Base-by-base conservation (phyloP, 2,113 vertebrate species). In the Bujurquina vittata region DNA sequence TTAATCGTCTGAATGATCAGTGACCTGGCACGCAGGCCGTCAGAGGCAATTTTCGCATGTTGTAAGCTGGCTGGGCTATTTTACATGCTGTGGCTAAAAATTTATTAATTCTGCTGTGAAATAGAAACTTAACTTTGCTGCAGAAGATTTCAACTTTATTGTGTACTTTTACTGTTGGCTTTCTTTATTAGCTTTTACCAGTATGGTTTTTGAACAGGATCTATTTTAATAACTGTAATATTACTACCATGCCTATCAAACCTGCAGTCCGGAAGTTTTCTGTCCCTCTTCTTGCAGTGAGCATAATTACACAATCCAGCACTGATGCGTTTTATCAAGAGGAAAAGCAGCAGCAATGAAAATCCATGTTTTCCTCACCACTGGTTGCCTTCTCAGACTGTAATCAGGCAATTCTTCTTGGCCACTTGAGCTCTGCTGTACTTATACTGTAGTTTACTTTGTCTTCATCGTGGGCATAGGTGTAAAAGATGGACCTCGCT, bases 1-100 rank as follows among this genome's bases (percentile, higher is more conserved):
- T 69, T 69, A 69, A 69, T 69, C 29, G 15, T 49, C 43, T 69
- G 65, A 29, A 69, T 43, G 46, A 31, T 69, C 65, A 69, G 65
- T 1, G 3, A 29, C 23, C 0, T 31, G 31, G 18, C 43, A 69
- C 65, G 26, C 1, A 3, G 2, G 22, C 43, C 6, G 7, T 49
- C 65, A 7, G 23, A 52, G 23, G 49, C 23, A 69, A 29, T 49
- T 49, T 23, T 46, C 0, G 12, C 3, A 5, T 20, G 49, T 20
- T 69, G 46, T 1, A 11, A 69, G 1, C 40, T 49, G 40, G 23
- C 5, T 2, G 65, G 23, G 49, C 22, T 49, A 49, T 69, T 69
- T 69, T 69, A 49, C 15, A 49, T 29, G 15, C 23, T 49, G 23
- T 69, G 65, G 65, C 10, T 49, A 49, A 69, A 49, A 49, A 49